Base-by-base conservation (phyloP, 2,113 vertebrate species). In the Pelmatolapia mariae region DNA sequence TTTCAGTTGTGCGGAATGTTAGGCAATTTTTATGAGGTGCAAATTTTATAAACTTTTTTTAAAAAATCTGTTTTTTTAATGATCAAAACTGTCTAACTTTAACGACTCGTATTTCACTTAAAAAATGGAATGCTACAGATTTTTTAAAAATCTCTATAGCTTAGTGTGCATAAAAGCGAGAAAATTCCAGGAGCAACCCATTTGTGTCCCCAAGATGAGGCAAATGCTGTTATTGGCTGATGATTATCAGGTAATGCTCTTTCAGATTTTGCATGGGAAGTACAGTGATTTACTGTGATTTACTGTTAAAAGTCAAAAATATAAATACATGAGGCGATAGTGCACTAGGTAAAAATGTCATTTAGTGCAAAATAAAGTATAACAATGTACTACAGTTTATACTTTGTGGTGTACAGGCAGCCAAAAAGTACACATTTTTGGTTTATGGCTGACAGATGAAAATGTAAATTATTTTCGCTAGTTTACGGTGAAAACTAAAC, bases 191-290 rank as follows among this genome's bases (percentile, higher is more conserved):
- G 10, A 40, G 54, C 61, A 86, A 81, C n/a, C 66, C 68, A 88
- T 85, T 79, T 92, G 76, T 92, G 57, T 87, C 87, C 87, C 84
- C 38, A 15, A 83, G 88, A 84, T 81, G 53, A 93, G 57, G 68
- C 90, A 92, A 86, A 87, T 88, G 89, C 91, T 91, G 87, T 87
- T 89, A 63, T 86, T 93, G 86, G 92, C 84, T 94, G 94, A 95
- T 96, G 85, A 95, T 95, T 96, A 83, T 94, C 89, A 89, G 95
- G 85, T 88, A 83, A 81, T 85, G 86, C 84, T 92, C 59, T 91
- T 86, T 93, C 87, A 84, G 85, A 89, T 89, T 91, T 71, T 80
- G 12, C 84, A 68, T 80, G 68, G 73, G 19, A 66, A 54, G 4
- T 5, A 43, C 5, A 78, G 38, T 50, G n/a, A n/a, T n/a, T n/a